Conservation (phyloP, 1,140 invertebrate species). For the Tetramorium parvispinum region DNA sequence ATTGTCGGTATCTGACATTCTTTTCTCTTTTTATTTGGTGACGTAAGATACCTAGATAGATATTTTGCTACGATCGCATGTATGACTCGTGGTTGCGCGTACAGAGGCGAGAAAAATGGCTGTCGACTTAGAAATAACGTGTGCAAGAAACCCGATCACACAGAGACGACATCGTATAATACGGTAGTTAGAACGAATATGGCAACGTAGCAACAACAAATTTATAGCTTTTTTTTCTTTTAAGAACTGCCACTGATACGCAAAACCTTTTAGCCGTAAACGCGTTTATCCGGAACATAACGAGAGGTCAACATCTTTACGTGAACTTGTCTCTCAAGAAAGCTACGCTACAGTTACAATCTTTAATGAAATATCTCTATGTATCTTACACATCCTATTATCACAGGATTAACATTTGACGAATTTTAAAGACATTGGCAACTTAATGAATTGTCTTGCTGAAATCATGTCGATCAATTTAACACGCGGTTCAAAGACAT, state of each 20-base stretch:
- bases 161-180: neutral
- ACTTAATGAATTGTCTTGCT: conserved; percentile 58
- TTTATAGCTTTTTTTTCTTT: conserved; percentile 46
- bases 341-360: neutral
- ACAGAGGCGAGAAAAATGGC: conserved; percentile 11
- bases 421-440: conserved; percentile 83
- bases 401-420: conserved; percentile 65
- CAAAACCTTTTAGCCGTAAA: conserved; percentile 45
- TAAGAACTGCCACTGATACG: conserved; percentile 65
- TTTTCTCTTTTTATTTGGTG: conserved; percentile 75
- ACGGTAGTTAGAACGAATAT: neutral
- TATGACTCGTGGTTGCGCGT: neutral
- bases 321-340: conserved; percentile 8
- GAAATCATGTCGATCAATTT: neutral
- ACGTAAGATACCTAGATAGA: conserved; percentile 80
- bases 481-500: neutral
- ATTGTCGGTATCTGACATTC: conserved; percentile 78
- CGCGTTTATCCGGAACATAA: conserved; percentile 20
- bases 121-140: neutral
- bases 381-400: conserved; percentile 76
- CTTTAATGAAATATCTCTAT: conserved; percentile 73
- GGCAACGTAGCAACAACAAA: neutral
- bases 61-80: conserved; percentile 72
- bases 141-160: conserved; percentile 8
- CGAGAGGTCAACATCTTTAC: neutral